A percentile compares a stretch with the other conserved stretches of the same genome.
These are phyloP conservation scores for Magallana nippona DNA, from an alignment of 2,888 invertebrate species.

Conservation along the genomic window DNA sequence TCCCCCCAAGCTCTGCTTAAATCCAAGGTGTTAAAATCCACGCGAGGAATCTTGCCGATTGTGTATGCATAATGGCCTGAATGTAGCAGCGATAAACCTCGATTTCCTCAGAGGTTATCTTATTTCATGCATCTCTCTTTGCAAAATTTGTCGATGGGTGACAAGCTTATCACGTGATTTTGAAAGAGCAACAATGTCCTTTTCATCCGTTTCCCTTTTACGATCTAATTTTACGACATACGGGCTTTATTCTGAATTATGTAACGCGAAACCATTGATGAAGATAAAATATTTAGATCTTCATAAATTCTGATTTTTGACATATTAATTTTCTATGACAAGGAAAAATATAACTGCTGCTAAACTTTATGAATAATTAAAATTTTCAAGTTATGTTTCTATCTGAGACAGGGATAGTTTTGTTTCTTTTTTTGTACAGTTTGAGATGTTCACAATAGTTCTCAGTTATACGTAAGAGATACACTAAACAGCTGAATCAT, in stretches of 20 bases:
- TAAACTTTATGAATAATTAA: background rate
- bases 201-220: background rate
- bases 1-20: background rate
- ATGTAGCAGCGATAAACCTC: background rate
- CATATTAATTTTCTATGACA: background rate
- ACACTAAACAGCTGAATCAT: too few relatives aligned
- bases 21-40: background rate
- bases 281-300: background rate
- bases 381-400: background rate
- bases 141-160: background rate
- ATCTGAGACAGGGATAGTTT: background rate
- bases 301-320: slow-evolving; percentile 13
- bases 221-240: background rate
- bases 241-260: background rate
- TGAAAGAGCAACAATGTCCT: background rate
- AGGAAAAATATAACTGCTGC: background rate
- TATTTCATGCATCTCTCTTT: background rate
- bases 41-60: background rate
- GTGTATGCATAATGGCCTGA: too few relatives aligned
- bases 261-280: background rate
- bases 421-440: too few relatives aligned
- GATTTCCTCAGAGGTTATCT: background rate
- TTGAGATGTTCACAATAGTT: too few relatives aligned
- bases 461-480: too few relatives aligned
- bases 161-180: background rate